Conservation (phyloP, 2,797 vertebrate species). For the Artibeus jamaicensis region DNA sequence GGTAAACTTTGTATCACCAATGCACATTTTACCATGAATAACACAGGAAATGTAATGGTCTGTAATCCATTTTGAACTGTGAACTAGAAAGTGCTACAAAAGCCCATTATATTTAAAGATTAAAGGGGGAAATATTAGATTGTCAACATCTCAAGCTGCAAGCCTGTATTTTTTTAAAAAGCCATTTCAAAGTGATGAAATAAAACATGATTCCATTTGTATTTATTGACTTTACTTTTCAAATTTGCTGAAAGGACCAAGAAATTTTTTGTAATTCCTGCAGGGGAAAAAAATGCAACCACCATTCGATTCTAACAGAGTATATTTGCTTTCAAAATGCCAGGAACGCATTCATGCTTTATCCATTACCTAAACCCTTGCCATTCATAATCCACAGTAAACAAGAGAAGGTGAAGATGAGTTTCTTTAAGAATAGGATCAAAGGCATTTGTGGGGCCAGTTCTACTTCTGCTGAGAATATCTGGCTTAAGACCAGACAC, state of each 20-base stretch:
- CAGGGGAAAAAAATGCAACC: background rate
- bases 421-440: constrained; percentile 33
- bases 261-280: background rate
- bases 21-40: background rate
- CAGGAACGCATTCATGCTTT: background rate
- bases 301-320: background rate
- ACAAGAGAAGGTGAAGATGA: background rate
- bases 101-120: background rate
- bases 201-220: constrained; percentile 23
- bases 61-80: constrained; percentile 5
- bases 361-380: background rate
- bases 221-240: constrained; percentile 6
- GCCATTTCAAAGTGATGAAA: background rate
- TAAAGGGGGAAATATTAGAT: background rate
- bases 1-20: background rate
- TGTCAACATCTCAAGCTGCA: background rate
- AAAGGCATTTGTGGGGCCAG: constrained; percentile 32
- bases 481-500: constrained; percentile 73
- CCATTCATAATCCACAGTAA: background rate
- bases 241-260: constrained; percentile 33
- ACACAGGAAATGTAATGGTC: background rate
- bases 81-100: constrained; percentile 14
- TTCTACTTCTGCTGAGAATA: constrained; percentile 30
- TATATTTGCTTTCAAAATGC: constrained; percentile 9
- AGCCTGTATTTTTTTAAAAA: background rate